Percentiles rank a stretch among this genome's conserved stretches.
These are phyloP conservation scores for Heliconius hortense DNA, from an alignment of 2,888 invertebrate genomes.

Conservation along the genomic window DNA sequence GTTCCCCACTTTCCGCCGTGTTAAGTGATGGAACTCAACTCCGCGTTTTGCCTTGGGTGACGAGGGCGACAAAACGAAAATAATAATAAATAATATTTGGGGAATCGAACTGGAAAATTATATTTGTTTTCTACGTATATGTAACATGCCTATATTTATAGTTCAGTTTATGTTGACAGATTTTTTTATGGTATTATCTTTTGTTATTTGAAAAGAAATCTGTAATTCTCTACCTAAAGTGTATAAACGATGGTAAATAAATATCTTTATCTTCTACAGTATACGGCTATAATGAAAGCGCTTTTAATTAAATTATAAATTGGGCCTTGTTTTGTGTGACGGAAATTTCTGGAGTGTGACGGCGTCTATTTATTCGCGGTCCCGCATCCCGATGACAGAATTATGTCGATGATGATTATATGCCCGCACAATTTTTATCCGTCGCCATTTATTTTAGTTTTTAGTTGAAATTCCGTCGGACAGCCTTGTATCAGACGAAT, in stretches of 20 bases:
- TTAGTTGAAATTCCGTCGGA: conserved; percentile 47
- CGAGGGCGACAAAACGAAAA: too few species aligned
- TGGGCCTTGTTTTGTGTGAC: conserved; percentile 31
- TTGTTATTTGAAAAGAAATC: neutral
- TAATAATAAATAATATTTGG: too few species aligned
- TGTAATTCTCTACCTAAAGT: neutral
- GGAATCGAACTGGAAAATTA: too few species aligned
- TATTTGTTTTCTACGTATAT: neutral
- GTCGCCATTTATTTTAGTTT: conserved; percentile 48
- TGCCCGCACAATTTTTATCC: conserved; percentile 52
- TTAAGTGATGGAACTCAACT: too few species aligned
- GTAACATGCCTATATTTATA: neutral
- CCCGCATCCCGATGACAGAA: conserved; percentile 63
- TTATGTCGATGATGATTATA: conserved; percentile 62
- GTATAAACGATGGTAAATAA: neutral
- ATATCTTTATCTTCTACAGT: neutral
- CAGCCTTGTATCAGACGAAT: conserved; percentile 28
- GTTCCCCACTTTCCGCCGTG: too few species aligned
- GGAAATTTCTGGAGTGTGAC: conserved; percentile 42
- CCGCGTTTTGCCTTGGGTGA: too few species aligned
- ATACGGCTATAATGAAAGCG: neutral
- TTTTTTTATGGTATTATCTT: neutral
- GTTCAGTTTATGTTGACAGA: neutral
- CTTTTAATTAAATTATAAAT: conserved; percentile 26
- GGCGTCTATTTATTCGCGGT: conserved; percentile 56